Percentiles rank a stretch among this genome's conserved stretches.
phyloP scores from a whole-genome alignment of 2,113 vertebrate species.

The Nyctereutes procyonoides region DNA sequence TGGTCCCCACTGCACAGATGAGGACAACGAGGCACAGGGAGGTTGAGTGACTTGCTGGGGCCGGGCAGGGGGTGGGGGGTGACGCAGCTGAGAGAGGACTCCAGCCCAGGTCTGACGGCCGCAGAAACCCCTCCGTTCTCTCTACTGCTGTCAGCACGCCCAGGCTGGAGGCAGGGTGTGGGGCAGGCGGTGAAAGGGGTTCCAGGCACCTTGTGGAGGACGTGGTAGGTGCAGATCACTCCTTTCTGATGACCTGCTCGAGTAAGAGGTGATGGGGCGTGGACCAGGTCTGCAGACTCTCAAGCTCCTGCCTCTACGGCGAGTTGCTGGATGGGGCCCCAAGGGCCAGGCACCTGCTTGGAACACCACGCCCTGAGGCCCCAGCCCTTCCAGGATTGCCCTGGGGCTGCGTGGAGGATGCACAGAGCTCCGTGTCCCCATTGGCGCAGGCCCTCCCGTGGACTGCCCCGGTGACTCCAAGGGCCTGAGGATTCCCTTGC shows the following conservation, averaged over 20 bases:
- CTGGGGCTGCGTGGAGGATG: accelerated
- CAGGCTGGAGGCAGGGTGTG: neutral
- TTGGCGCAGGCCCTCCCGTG: neutral
- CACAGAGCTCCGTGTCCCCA: neutral
- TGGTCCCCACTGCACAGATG: neutral
- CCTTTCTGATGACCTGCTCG: neutral
- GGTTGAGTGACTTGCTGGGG: neutral
- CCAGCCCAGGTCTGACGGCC: neutral
- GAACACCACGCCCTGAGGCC: accelerated
- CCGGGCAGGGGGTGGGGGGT: too few species aligned
- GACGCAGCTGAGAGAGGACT: neutral
- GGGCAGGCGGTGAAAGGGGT: accelerated
- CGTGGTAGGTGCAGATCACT: accelerated
- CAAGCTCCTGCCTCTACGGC: accelerated
- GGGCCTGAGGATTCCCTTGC: accelerated
- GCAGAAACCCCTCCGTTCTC: neutral
- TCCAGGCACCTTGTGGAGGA: neutral
- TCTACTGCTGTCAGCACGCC: neutral
- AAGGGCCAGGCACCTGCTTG: neutral
- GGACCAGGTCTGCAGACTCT: neutral
- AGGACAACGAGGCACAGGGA: neutral
- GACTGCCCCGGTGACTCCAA: too few species aligned
- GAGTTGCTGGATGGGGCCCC: neutral
- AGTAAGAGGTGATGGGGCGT: neutral
- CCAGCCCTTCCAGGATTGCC: neutral